Evolutionary conservation across 2,888 invertebrate genomes (phyloP).

Genomic region (Leptodirus hochenwartii): DNA sequence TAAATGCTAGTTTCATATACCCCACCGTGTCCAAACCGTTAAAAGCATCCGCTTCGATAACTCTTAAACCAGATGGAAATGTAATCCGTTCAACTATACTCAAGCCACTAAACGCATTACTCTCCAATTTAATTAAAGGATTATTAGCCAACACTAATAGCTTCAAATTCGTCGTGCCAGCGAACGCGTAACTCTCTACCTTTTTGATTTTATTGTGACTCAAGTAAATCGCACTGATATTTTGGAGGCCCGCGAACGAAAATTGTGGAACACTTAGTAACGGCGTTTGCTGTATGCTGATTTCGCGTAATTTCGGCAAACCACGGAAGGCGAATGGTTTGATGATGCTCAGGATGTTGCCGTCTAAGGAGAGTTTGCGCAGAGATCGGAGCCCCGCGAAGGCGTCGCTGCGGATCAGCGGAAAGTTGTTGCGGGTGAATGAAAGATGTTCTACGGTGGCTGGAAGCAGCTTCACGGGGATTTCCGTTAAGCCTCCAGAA

Average conservation of each 20-base stretch:
- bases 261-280: conserved; percentile 63
- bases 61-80: conserved; percentile 60
- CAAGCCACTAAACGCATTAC: conserved; percentile 68
- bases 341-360: conserved; percentile 70
- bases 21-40: conserved; percentile 69
- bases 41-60: conserved; percentile 64
- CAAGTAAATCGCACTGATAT: conserved; percentile 49
- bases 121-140: conserved; percentile 60
- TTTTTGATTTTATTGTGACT: conserved; percentile 35
- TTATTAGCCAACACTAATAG: conserved; percentile 71
- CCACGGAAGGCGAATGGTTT: conserved; percentile 77
- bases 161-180: conserved; percentile 69
- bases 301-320: conserved; percentile 53
- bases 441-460: conserved; percentile 68
- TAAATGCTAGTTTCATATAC: conserved; percentile 60
- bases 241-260: conserved; percentile 68
- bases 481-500: conserved; percentile 63
- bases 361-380: conserved; percentile 67
- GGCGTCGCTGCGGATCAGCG: conserved; percentile 62
- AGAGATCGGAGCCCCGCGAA: conserved; percentile 65
- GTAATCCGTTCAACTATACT: conserved; percentile 69
- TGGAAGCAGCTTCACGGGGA: conserved; percentile 58
- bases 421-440: conserved; percentile 69
- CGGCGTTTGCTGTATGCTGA: conserved; percentile 76
- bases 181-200: conserved; percentile 60